These are phyloP conservation scores for Cryptus armator DNA, from an alignment of 2,888 invertebrate genomes.

Conservation along the genomic window DNA sequence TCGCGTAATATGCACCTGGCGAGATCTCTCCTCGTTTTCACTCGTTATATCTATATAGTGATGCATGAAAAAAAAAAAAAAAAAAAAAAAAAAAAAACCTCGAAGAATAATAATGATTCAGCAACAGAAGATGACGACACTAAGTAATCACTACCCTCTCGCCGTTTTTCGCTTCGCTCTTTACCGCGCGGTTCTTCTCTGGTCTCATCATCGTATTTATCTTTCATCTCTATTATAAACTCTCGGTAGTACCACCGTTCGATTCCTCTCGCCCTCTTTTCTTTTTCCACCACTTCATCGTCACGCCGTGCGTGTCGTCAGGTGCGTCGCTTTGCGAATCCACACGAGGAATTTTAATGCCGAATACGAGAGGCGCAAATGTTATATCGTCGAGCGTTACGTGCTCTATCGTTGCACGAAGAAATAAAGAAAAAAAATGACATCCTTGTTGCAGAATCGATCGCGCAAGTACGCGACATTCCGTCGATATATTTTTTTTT, in stretches of 20 bases:
- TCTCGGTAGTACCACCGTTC: slow-evolving; percentile 31
- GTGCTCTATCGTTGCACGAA: slow-evolving; percentile 6
- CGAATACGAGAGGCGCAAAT: slow-evolving; percentile 47
- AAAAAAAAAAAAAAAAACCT: slow-evolving; percentile 35
- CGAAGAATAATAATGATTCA: slow-evolving; percentile 54
- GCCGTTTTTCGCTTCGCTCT: slow-evolving; percentile 37
- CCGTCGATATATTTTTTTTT: neutral
- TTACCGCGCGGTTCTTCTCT: slow-evolving; percentile 22
- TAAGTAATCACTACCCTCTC: slow-evolving; percentile 50
- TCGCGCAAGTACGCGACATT: neutral
- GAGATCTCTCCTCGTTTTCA: slow-evolving; percentile 40
- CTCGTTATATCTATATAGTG: slow-evolving; percentile 7
- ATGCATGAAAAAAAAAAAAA: neutral
- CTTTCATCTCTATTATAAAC: slow-evolving; percentile 24
- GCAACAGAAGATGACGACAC: slow-evolving; percentile 45
- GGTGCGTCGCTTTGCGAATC: slow-evolving; percentile 65
- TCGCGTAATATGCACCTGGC: slow-evolving; percentile 28
- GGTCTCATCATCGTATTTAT: slow-evolving; percentile 51
- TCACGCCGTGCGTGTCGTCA: slow-evolving; percentile 68
- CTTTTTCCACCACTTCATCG: slow-evolving; percentile 25
- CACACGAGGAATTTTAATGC: slow-evolving; percentile 65
- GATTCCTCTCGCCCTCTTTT: slow-evolving; percentile 4
- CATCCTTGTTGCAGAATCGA: neutral
- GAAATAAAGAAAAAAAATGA: slow-evolving; percentile 3
- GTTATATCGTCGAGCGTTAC: neutral